Base-by-base conservation (phyloP, 2,797 vertebrate species). In the Microctenopoma lineatum region DNA sequence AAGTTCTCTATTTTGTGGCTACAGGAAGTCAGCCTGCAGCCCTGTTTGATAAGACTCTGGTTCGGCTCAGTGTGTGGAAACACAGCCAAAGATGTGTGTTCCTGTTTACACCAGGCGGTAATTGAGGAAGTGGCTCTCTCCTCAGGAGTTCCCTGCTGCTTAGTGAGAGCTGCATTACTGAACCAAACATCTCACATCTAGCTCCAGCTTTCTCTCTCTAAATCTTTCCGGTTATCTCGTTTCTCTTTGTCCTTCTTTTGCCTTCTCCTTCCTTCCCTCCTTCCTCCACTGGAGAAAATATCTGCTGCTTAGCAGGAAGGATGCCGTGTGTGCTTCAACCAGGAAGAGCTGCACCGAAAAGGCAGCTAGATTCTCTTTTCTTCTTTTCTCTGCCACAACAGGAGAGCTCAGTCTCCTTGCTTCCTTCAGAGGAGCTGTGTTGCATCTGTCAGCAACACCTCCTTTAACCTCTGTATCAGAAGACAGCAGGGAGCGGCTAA, bases 101-200 rank as follows among this genome's bases (percentile, higher is more conserved):
- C 71, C 76, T 89, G 87, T 89, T 91, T 87, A 87, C 77, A 73
- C 70, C 64, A 73, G 77, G 73, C 67, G 5, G 80, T 89, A 89
- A 90, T 80, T 89, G 85, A 88, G 79, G 84, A 88, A 84, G 82
- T 84, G 83, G 57, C 80, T 83, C 70, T 84, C 85, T 83, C 84
- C 71, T 84, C 84, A 14, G 75, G 66, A 88, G 80, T 69, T 77
- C 74, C 55, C 46, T 50, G 71, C 60, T 7, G 58, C 81, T 83
- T 81, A 53, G 80, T 48, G 59, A 83, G 86, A 70, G 78, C 21
- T 21, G 47, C 61, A 67, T 77, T 75, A 79, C 83, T 34, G 73
- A 84, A 84, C 38, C 76, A 83, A 84, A 85, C 73, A 86, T 73
- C 82, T 87, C 75, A 64, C 77, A 71, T 81, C 60, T 64, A 59